Evolutionary conservation across 2,888 invertebrate genomes (phyloP).

Genomic region (Nesidiocoris tenuis): DNA sequence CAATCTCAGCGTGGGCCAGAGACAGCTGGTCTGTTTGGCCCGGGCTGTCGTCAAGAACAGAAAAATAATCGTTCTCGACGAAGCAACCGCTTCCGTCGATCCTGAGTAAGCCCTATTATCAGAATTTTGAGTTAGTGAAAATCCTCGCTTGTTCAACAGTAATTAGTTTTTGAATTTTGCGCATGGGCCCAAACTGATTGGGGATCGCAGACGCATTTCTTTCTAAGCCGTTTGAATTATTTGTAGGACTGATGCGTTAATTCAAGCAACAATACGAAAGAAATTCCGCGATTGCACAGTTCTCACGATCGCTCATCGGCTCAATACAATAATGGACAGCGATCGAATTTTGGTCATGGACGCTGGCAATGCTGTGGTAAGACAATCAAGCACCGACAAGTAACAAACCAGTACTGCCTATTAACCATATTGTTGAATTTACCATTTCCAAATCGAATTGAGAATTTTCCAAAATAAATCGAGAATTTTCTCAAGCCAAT

Average conservation of each 20-base stretch:
- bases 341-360: slow-evolving; percentile 68
- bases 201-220: too few relatives aligned
- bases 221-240: too few relatives aligned
- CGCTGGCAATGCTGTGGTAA: slow-evolving; percentile 57
- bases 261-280: slow-evolving; percentile 73
- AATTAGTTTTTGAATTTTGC: too few relatives aligned
- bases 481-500: too few relatives aligned
- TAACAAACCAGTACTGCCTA: too few relatives aligned
- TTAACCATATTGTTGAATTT: too few relatives aligned
- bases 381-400: slow-evolving; percentile 14
- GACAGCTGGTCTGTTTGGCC: slow-evolving; percentile 67
- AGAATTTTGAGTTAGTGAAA: too few relatives aligned
- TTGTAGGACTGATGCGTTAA: slow-evolving; percentile 71
- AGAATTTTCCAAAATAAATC: too few relatives aligned
- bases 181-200: too few relatives aligned
- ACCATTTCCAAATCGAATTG: too few relatives aligned
- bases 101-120: slow-evolving; percentile 58
- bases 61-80: slow-evolving; percentile 65
- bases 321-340: slow-evolving; percentile 85
- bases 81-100: slow-evolving; percentile 71
- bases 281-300: slow-evolving; percentile 79
- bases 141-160: too few relatives aligned
- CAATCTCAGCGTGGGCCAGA: slow-evolving; percentile 68
- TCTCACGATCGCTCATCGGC: slow-evolving; percentile 80
- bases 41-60: slow-evolving; percentile 65